Base-by-base conservation (phyloP, 2,888 invertebrate genomes). In the Gisinianus flammeolus region DNA sequence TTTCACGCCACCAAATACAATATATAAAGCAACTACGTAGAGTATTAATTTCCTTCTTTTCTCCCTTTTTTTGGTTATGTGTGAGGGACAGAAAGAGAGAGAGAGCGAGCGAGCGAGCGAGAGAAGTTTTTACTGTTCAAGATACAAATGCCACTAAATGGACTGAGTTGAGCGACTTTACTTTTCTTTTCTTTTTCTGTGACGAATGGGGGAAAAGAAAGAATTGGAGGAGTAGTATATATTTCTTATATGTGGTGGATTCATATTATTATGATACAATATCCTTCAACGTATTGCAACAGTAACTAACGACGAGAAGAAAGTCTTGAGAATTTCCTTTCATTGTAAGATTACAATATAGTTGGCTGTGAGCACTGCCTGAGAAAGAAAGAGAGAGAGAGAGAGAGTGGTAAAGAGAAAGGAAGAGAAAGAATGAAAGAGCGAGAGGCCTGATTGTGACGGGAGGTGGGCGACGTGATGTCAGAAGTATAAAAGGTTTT, bases 401-500 rank as follows among this genome's bases (percentile, higher is more conserved):
- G n/a, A n/a, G n/a, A n/a, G n/a, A n/a, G n/a, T n/a, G n/a, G n/a
- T n/a, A n/a, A 62, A 56, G 56, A 71, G 56, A 30, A 28, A 67
- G 67, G 28, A 2, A 67, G 26, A 67, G 67, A 30, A 12, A 28
- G 26, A 30, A 8, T n/a, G 31, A 30, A 44, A 69, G 31, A 71
- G 52, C 31, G 31, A 68, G 35, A 52, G 69, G 44, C 19, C 69
- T 30, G 71, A 71, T 71, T 73, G 73, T 73, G 62, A 62, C 33
- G 58, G 58, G 73, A 73, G 56, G 73, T 73, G 62, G 31, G 56
- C 73, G 24, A 73, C 73, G 73, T 73, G 73, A 73, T 56, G 71
- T 73, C 26, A 56, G 24, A 62, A 33, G 73, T 22, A 62, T 62
- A 62, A 73, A 73, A 73, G 73, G 73, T 58, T 73, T 73, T 73